Percentiles rank a stretch among this genome's conserved stretches.
phyloP scores from a whole-genome alignment of 2,888 invertebrate species.

The Polyommatus iphigenia region DNA sequence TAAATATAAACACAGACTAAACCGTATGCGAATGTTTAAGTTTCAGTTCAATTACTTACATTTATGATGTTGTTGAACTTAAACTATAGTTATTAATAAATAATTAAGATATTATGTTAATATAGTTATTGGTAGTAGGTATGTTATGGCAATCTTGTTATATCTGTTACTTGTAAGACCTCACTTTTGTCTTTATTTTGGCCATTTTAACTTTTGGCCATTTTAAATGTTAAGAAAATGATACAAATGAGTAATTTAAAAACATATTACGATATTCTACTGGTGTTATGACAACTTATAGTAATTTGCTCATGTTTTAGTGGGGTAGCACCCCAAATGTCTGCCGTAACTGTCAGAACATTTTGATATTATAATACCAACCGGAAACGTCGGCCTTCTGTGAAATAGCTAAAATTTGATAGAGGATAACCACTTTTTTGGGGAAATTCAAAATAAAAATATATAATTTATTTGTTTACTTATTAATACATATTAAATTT shows the following conservation, averaged over 20 bases:
- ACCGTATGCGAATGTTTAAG: background rate
- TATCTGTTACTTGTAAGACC: no score
- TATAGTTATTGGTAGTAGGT: background rate
- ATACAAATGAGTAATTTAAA: background rate
- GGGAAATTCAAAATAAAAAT: background rate
- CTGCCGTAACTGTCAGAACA: constrained; percentile 15
- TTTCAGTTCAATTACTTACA: background rate
- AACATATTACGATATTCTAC: background rate
- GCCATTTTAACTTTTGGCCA: no score
- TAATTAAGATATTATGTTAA: no score
- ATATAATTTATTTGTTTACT: no score
- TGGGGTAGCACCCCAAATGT: constrained; percentile 1
- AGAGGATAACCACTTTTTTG: background rate
- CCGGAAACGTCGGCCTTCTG: background rate
- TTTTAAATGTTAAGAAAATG: no score
- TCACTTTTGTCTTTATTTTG: no score
- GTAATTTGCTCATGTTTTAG: background rate
- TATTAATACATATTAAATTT: no score
- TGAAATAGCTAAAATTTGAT: constrained; percentile 6
- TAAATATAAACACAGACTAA: constrained; percentile 8
- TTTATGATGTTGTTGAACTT: constrained; percentile 8
- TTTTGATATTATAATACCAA: constrained; percentile 14
- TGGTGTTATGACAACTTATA: background rate
- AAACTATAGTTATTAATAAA: background rate
- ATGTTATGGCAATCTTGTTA: no score